These are phyloP conservation scores for Papio anubis DNA, from an alignment of 2,113 vertebrate species.

Conservation along the genomic window DNA sequence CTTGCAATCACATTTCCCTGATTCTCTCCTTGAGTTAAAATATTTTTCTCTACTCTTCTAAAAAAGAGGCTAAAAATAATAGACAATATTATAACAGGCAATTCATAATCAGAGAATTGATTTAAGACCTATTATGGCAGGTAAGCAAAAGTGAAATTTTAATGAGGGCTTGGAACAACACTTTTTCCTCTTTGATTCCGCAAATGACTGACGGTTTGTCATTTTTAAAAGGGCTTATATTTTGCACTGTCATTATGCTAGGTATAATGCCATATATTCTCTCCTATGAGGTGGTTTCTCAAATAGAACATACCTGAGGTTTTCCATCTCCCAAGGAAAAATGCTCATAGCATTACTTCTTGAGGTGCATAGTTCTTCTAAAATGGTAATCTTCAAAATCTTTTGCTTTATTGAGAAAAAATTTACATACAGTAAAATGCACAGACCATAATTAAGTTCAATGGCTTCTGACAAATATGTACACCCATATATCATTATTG, in stretches of 20 bases:
- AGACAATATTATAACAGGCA: conserved; percentile 59
- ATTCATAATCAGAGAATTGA: conserved; percentile 74
- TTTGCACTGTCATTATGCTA: conserved; percentile 19
- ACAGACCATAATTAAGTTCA: conserved; percentile 18
- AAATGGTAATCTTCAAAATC: neutral
- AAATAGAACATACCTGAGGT: neutral
- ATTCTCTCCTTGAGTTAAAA: conserved; percentile 67
- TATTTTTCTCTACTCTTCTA: conserved; percentile 67
- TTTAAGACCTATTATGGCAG: conserved; percentile 65
- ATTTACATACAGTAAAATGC: neutral
- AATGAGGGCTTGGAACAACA: conserved; percentile 62
- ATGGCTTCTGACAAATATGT: neutral
- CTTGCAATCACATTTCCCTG: conserved; percentile 61
- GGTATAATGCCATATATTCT: neutral
- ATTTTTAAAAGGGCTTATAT: conserved; percentile 63
- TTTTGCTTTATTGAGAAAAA: neutral
- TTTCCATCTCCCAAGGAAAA: conserved; percentile 7
- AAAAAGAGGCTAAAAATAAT: conserved; percentile 71
- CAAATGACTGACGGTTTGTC: conserved; percentile 47
- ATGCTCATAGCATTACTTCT: neutral
- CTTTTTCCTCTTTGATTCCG: conserved; percentile 53
- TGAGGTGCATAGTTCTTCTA: neutral
- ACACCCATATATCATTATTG: neutral
- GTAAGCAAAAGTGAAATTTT: conserved; percentile 68
- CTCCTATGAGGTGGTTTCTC: neutral